Evolutionary conservation across 2,888 invertebrate species (phyloP).

Genomic region (Dasypogon diadema): DNA sequence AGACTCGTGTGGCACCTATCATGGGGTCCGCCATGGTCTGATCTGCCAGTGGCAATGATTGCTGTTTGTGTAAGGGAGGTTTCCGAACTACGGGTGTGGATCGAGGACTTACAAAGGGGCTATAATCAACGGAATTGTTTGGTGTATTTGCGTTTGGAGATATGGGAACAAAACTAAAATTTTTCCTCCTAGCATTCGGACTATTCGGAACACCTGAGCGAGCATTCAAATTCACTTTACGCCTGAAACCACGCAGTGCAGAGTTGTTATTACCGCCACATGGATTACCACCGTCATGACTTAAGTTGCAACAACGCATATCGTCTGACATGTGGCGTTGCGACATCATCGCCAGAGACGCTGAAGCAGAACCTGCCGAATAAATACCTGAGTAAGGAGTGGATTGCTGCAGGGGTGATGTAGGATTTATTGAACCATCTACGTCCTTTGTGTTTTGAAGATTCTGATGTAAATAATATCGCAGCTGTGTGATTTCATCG

Average conservation of each 20-base stretch:
- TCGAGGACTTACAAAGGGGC: conserved; percentile 86
- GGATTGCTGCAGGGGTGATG: conserved; percentile 56
- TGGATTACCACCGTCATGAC: conserved; percentile 2
- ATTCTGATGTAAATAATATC: conserved; percentile 68
- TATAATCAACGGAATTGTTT: conserved; percentile 70
- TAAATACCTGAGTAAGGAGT: conserved; percentile 56
- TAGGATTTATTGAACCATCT: conserved; percentile 35
- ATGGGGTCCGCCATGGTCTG: conserved; percentile 63
- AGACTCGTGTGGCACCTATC: conserved; percentile 64
- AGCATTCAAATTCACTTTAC: conserved; percentile 65
- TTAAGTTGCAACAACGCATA: conserved; percentile 49
- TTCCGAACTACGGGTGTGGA: conserved; percentile 81
- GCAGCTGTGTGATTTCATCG: conserved; percentile 79
- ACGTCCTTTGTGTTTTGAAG: conserved; percentile 55
- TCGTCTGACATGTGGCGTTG: conserved; percentile 58
- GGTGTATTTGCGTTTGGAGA: conserved; percentile 73
- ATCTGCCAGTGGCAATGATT: conserved; percentile 61
- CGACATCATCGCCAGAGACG: conserved; percentile 68
- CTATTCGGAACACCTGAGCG: conserved; percentile 67
- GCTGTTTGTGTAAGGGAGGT: conserved; percentile 67
- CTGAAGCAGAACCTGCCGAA: conserved; percentile 67
- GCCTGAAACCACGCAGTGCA: conserved; percentile 59
- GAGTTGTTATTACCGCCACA: conserved; percentile 19
- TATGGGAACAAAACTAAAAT: conserved; percentile 89
- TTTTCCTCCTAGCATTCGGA: conserved; percentile 81